Conservation (phyloP, 2,888 invertebrate species). For the Caenorhabditis macrosperma region DNA sequence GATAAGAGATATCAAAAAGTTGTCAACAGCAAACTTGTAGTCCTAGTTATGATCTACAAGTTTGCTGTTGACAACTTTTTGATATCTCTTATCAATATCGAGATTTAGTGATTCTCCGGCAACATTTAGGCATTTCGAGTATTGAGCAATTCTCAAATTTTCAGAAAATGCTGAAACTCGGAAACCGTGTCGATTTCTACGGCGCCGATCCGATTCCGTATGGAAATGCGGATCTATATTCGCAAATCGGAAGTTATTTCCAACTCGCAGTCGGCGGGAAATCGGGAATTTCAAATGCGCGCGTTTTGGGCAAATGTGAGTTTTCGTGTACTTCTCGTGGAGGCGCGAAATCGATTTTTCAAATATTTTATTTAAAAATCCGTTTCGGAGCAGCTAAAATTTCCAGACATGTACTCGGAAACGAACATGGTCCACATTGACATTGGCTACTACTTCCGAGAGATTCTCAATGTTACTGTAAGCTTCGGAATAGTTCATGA, state of each 20-base stretch:
- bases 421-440: slow-evolving; percentile 31
- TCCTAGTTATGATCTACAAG: no score
- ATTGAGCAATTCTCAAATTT: not conserved
- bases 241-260: slow-evolving; percentile 29
- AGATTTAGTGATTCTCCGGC: no score
- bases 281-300: slow-evolving; percentile 37
- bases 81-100: no score
- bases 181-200: slow-evolving; percentile 12
- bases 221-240: slow-evolving; percentile 20
- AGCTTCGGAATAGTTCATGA: not conserved
- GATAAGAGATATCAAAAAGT: no score
- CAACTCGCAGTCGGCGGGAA: slow-evolving; percentile 32
- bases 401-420: slow-evolving; percentile 35
- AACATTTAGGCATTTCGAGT: not conserved
- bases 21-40: no score
- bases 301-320: slow-evolving; percentile 36
- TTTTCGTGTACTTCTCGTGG: no score
- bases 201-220: slow-evolving; percentile 38
- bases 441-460: slow-evolving; percentile 23
- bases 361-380: not conserved
- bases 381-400: not conserved
- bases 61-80: no score
- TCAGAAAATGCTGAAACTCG: slow-evolving; percentile 37
- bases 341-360: no score
- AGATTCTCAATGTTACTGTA: slow-evolving; percentile 42